These are phyloP conservation scores for Saccopteryx bilineata DNA, from an alignment of 2,113 vertebrate species.

Conservation along the genomic window DNA sequence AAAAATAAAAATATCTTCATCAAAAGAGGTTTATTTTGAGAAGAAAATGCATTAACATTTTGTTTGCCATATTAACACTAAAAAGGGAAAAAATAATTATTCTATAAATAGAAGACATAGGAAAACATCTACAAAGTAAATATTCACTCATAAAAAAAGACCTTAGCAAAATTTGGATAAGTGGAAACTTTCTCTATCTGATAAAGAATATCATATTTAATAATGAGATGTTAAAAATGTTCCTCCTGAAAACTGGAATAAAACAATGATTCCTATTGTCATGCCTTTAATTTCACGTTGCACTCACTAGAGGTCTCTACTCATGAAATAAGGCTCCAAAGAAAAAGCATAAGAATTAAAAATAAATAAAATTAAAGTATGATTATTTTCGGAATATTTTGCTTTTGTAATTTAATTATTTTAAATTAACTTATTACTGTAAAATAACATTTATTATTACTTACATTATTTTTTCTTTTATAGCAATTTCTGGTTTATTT, in stretches of 20 bases:
- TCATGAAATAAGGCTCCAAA: not conserved
- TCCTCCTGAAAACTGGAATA: not conserved
- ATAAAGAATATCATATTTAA: not conserved
- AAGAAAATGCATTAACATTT: not conserved
- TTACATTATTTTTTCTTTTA: not conserved
- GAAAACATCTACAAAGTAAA: not conserved
- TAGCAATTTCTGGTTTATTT: not conserved
- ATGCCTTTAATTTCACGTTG: not conserved
- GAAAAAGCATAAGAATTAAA: not conserved
- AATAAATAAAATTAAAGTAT: not conserved
- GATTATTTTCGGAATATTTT: not conserved
- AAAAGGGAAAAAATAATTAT: not conserved
- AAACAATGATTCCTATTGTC: not conserved
- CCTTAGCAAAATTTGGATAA: not conserved
- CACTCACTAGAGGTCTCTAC: not conserved
- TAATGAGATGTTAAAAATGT: not conserved
- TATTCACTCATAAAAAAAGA: not conserved
- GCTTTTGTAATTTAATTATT: not conserved
- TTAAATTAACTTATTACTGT: not conserved
- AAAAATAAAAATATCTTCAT: not conserved
- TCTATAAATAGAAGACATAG: not conserved
- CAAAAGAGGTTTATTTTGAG: not conserved
- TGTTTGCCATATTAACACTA: not conserved
- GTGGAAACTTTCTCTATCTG: not conserved
- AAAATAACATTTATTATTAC: not conserved